Evolutionary conservation across 2,888 invertebrate species (phyloP).

Genomic region (Cantharis rustica): DNA sequence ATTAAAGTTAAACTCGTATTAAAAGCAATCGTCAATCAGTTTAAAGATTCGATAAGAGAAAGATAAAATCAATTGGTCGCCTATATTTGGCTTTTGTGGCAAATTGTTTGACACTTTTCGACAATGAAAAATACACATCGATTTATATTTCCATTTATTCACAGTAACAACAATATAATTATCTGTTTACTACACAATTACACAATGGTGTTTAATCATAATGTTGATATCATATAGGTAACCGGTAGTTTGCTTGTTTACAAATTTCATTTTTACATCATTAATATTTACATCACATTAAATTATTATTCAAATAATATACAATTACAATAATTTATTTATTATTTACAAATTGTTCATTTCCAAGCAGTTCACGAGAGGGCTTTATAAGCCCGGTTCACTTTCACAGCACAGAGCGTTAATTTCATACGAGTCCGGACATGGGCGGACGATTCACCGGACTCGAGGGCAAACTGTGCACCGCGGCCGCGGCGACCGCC

Average conservation of each 20-base stretch:
- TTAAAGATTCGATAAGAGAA: conserved; percentile 49
- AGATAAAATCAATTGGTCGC: conserved; percentile 50
- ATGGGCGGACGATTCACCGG: conserved; percentile 71
- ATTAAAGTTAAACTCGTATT: conserved; percentile 56
- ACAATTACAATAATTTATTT: conserved; percentile 8
- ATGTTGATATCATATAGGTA: conserved; percentile 51
- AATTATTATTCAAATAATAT: background rate
- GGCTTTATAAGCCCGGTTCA: background rate
- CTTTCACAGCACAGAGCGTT: background rate
- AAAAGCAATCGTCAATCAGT: conserved; percentile 51
- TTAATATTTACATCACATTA: conserved; percentile 27
- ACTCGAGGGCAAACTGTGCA: conserved; percentile 63
- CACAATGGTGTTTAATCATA: conserved; percentile 46
- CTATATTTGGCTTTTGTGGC: conserved; percentile 40
- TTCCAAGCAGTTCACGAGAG: background rate
- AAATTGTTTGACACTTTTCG: conserved; percentile 13
- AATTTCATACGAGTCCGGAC: conserved; percentile 64
- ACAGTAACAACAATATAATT: conserved; percentile 51
- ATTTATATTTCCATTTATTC: conserved; percentile 49
- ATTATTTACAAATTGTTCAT: background rate
- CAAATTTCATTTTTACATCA: conserved; percentile 31
- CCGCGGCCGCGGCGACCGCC: conserved; percentile 54
- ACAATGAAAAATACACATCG: conserved; percentile 12
- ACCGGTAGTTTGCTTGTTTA: conserved; percentile 41
- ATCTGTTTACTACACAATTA: conserved; percentile 53